A percentile compares a stretch with the other conserved stretches of the same genome.
phyloP scores from a whole-genome alignment of 2,113 vertebrate species.

The Aegotheles bennettii region DNA sequence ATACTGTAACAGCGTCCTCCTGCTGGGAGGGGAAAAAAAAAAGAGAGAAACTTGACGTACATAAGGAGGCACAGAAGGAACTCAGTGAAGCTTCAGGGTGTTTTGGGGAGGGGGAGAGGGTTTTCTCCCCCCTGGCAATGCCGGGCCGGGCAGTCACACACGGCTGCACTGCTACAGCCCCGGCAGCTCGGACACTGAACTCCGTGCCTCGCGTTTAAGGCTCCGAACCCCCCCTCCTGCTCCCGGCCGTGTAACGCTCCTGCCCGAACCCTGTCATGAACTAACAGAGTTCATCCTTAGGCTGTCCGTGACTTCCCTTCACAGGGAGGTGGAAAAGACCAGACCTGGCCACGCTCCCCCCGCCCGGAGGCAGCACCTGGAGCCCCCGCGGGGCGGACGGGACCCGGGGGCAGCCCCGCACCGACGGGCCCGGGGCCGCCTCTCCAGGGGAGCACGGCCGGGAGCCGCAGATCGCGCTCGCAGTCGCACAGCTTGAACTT shows the following conservation, averaged over 20 bases:
- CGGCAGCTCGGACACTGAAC: neutral
- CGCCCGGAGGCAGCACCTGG: no score
- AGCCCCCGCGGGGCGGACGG: no score
- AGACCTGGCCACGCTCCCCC: no score
- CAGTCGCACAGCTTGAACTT: fast-evolving
- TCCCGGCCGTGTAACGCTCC: neutral
- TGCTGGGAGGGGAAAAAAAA: neutral
- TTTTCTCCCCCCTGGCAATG: neutral
- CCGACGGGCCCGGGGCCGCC: no score
- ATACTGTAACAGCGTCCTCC: slow-evolving; percentile 38
- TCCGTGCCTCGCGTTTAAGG: neutral
- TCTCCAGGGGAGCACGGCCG: no score
- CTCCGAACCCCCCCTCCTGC: neutral
- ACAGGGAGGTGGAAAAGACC: neutral
- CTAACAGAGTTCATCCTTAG: neutral
- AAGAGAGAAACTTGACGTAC: slow-evolving; percentile 44
- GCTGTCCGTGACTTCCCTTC: neutral
- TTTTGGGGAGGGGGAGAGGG: neutral
- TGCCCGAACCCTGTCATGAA: neutral
- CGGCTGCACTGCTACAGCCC: neutral
- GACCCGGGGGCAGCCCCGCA: no score
- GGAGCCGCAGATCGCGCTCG: fast-evolving
- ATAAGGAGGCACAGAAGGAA: slow-evolving; percentile 40
- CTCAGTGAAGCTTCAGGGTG: slow-evolving; percentile 11
- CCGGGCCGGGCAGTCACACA: neutral